Conservation (phyloP, 2,888 invertebrate species). For the Busseola fusca region DNA sequence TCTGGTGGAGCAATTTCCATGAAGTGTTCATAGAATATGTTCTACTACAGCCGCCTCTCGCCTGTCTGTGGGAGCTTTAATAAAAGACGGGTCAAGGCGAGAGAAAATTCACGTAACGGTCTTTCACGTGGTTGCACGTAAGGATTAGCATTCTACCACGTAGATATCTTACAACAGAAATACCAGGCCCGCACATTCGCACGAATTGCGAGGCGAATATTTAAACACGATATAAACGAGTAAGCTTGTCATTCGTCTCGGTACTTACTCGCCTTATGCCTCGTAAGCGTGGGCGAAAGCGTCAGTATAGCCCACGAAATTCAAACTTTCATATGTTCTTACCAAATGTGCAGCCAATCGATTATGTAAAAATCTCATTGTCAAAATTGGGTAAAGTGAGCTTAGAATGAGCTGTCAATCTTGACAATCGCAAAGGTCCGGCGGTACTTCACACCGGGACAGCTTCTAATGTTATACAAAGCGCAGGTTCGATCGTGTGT, state of each 20-base stretch:
- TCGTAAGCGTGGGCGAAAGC: neutral
- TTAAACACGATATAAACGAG: neutral
- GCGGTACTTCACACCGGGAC: no score
- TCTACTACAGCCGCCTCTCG: neutral
- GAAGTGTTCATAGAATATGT: neutral
- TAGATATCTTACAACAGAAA: neutral
- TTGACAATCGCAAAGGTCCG: no score
- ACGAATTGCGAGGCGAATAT: neutral
- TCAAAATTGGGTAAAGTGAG: no score
- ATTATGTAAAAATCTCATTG: no score
- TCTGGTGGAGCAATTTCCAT: neutral
- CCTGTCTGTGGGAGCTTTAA: neutral
- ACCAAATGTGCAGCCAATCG: neutral
- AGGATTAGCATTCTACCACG: neutral
- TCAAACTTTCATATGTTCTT: neutral
- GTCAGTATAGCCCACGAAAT: neutral
- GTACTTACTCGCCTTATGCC: neutral
- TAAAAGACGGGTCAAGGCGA: slow-evolving; percentile 2
- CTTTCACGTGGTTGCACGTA: neutral
- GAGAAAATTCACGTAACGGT: no score
- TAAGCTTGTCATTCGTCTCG: neutral
- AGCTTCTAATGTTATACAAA: no score
- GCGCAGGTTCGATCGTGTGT: no score
- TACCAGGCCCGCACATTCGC: neutral
- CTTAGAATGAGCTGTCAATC: no score